Evolutionary conservation across 2,113 vertebrate genomes (phyloP), one percentile per base, ranked within the genome.

Genomic region (Bolborhynchus lineola): DNA sequence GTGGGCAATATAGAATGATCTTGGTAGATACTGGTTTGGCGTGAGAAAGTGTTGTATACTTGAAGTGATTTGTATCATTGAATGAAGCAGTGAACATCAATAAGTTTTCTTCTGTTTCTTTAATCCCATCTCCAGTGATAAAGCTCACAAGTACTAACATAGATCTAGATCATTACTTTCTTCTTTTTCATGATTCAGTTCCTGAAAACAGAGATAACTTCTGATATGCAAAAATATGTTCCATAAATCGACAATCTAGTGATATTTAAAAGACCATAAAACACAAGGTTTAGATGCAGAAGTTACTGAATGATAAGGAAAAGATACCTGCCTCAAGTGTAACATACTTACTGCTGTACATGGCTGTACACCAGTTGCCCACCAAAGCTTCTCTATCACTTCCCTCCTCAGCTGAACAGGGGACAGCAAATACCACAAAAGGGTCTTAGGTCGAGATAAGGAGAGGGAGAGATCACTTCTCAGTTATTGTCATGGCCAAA

Each of bases 371-470:
- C 4, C 25, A 31, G 33, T 7, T 71, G 29, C 13, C 15, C 17
- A 35, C 20, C 15, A 39, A 41, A 78, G 13, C 31, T 3, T 2
- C 5, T 64, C 7, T 35, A 4, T 47, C 13, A 33, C 16, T 81
- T 13, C 2, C 6, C 4, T 72, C 6, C 29, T 72, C 42, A 59
- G 11, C 0, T 17, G 47, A 20, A 33, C 13, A 55, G 50, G 33
- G 19, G 9, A 88, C n/a, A 78, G 8, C 37, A 72, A 68, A 63
- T 41, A 8, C 3, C 49, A 57, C 11, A 9, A 91, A 88, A 82
- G 10, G n/a, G 26, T 85, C 0, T 0, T n/a, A 10, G 21, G 10
- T 69, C 2, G 4, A 79, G 53, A 10, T 68, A 59, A 46, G 21
- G 19, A 19, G 16, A 53, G 17, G 26, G 14, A 82, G 18, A 49